These are phyloP conservation scores for Lagocephalus sceleratus DNA, from an alignment of 2,797 vertebrate genomes.

Conservation along the genomic window DNA sequence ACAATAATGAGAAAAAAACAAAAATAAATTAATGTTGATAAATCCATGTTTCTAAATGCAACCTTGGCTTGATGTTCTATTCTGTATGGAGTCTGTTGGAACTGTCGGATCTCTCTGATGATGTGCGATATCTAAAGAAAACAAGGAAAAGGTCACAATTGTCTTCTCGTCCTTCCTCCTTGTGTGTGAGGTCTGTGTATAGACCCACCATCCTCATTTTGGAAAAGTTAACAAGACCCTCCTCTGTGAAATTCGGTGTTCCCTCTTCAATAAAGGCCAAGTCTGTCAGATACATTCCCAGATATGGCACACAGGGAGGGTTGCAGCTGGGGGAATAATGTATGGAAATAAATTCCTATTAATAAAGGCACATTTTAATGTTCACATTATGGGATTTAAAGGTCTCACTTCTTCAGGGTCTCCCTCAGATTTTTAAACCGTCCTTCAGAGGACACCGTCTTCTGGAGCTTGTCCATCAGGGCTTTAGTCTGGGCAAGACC, in stretches of 20 bases:
- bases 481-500: conserved; percentile 83
- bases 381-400: background rate
- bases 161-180: background rate
- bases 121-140: conserved; percentile 90
- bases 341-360: background rate
- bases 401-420: conserved; percentile 92
- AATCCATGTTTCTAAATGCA: conserved; percentile 24
- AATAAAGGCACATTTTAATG: background rate
- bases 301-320: conserved; percentile 91
- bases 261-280: conserved; percentile 96
- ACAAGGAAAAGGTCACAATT: conserved; percentile 5
- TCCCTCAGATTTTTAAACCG: conserved; percentile 97
- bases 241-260: conserved; percentile 94
- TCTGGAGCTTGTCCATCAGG: conserved; percentile 96
- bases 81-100: conserved; percentile 95
- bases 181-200: background rate
- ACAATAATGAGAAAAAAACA: background rate
- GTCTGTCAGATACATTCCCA: conserved; percentile 96
- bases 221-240: conserved; percentile 96
- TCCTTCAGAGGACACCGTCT: conserved; percentile 94
- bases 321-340: conserved; percentile 80
- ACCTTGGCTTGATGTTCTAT: conserved; percentile 96
- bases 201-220: conserved; percentile 95
- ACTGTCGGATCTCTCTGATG: conserved; percentile 95
- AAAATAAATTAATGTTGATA: background rate